Evolutionary conservation across 2,888 invertebrate species (phyloP), one percentile per base, ranked within the genome.

Genomic region (Tenthredo notha): DNA sequence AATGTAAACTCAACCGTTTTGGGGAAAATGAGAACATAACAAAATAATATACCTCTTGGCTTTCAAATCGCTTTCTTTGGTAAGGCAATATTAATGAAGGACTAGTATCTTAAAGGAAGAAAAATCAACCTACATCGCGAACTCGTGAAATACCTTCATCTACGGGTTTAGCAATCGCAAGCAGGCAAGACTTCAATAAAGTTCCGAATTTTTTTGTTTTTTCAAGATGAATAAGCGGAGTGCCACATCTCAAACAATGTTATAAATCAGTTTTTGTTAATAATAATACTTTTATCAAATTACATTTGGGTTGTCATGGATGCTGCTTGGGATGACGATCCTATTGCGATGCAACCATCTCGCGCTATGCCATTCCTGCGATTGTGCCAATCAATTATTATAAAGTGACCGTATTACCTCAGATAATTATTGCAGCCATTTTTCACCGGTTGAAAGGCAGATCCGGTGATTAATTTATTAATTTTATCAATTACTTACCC

Each of bases 401-500:
- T 25, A 61, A 7, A 3, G 10, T 61, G 61, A 25, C 25, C 10
- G 3, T 21, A 61, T 61, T 25, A 25, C 25, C 61, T 61, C 61
- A 25, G 21, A 65, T 33, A 21, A 75, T 33, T 33, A 37, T 40
- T 6, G 54, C 29, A 84, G 10, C 54, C 54, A 33, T 67, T 33
- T 67, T 18, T 67, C 18, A 67, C 33, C 25, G 18, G 15, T 67
- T 33, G 18, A 67, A 33, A 25, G 18, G 7, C 5, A 33, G 29
- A 33, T 67, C 2, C 12, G 67, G 33, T 2, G 18, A 25, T 15
- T 33, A 72, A 7, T 72, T 85, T 5, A 15, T 5, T 12, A 33
- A 85, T 40, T 47, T 85, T 12, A 25, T 5, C 1, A 33, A 85
- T 40, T 47, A 91, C 92, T 94, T 93, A 96, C 96, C 95, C 33